Evolutionary conservation across 2,797 vertebrate species (phyloP).

Genomic region (Strix occidentalis): DNA sequence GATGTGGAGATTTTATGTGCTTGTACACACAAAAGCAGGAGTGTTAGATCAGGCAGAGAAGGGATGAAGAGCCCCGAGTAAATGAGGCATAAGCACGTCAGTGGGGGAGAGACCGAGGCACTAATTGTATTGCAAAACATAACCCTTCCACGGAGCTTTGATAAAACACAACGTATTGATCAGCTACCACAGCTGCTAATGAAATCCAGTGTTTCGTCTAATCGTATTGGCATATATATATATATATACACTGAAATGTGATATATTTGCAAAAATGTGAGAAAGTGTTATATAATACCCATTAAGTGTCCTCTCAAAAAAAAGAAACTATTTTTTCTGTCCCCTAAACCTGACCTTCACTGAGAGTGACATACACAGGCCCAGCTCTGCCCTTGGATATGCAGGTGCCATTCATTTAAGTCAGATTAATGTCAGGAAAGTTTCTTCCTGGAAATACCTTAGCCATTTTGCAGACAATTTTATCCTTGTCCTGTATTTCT

Average conservation of each 20-base stretch:
- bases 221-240: not conserved
- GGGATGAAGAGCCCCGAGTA: not conserved
- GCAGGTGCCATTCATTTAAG: not conserved
- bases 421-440: not conserved
- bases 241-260: not conserved
- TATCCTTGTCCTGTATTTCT: not conserved
- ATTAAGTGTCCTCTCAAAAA: not conserved
- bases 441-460: not conserved
- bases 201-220: not conserved
- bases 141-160: not conserved
- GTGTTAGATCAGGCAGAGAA: not conserved
- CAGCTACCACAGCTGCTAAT: not conserved
- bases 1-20: not conserved
- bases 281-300: no score
- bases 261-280: not conserved
- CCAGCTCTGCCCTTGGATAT: not conserved
- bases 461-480: not conserved
- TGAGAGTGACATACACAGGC: not conserved
- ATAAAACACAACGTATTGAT: not conserved
- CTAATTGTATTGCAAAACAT: not conserved
- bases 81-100: not conserved
- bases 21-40: no score
- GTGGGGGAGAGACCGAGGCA: not conserved
- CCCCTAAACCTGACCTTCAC: conserved; percentile 26
- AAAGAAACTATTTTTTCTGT: not conserved